Percentiles rank a stretch among this genome's conserved stretches.
Conservation (phyloP, 2,113 vertebrate species). For the Petroica traversi region DNA sequence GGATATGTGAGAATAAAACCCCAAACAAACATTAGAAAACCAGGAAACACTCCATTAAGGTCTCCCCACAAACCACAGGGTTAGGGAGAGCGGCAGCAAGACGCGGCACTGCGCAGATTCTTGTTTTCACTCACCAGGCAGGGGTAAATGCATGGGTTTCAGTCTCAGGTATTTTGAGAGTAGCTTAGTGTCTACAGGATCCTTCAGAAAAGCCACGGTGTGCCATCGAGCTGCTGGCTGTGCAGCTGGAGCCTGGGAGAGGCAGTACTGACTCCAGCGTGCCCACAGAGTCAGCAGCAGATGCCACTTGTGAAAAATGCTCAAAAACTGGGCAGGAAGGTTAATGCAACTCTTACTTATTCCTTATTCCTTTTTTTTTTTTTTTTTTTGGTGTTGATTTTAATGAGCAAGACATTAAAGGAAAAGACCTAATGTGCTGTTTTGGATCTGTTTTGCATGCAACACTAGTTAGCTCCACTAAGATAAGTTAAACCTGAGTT, state of each 20-base stretch:
- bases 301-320: not conserved
- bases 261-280: fast-evolving
- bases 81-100: fast-evolving
- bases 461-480: not conserved
- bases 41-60: not conserved
- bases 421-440: not conserved
- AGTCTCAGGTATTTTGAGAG: not conserved
- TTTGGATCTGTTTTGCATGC: not conserved
- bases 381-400: no score
- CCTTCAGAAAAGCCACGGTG: not conserved
- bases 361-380: no score
- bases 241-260: not conserved
- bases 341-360: not conserved
- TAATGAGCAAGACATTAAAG: not conserved
- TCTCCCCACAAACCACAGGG: not conserved
- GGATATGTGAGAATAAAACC: not conserved
- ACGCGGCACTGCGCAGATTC: fast-evolving
- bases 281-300: not conserved
- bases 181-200: not conserved
- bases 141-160: not conserved
- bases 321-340: not conserved
- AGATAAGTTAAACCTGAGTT: not conserved
- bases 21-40: not conserved
- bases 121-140: fast-evolving
- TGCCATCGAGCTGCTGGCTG: not conserved